Conservation (phyloP, 2,113 vertebrate species). For the Echinops telfairi region DNA sequence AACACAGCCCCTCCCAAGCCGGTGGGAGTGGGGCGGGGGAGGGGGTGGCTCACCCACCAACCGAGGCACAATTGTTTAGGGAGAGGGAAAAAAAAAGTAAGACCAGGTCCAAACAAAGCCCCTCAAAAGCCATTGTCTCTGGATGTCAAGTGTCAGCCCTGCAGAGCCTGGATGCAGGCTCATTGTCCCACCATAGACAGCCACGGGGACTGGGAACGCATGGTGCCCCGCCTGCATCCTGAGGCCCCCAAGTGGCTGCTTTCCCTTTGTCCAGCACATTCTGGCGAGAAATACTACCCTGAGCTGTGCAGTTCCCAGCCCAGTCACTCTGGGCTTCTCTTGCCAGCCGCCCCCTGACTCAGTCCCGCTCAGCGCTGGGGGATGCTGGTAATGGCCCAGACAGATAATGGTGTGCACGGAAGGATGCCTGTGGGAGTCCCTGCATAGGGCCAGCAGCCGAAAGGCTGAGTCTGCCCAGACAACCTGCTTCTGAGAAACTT, state of each 20-base stretch:
- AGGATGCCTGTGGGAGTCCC: background rate
- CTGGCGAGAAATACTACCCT: constrained; percentile 75
- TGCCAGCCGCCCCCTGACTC: background rate
- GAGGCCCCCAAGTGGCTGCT: background rate
- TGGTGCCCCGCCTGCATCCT: constrained; percentile 59
- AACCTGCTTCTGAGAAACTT: background rate
- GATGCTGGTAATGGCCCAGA: background rate
- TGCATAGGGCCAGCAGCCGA: too few relatives aligned
- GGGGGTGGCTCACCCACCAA: background rate
- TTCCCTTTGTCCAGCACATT: constrained; percentile 74
- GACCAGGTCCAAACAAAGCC: constrained; percentile 68
- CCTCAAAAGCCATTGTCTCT: constrained; percentile 78
- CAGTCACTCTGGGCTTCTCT: background rate
- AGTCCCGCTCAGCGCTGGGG: background rate
- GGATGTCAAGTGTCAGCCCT: constrained; percentile 78
- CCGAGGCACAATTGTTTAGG: constrained; percentile 67
- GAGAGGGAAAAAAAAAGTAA: constrained; percentile 33
- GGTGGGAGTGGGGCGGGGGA: background rate
- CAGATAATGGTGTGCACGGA: rapidly evolving
- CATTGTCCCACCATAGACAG: constrained; percentile 69
- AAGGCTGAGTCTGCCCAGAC: background rate
- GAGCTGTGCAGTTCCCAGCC: constrained; percentile 61
- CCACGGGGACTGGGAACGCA: constrained; percentile 47
- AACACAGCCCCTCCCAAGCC: constrained; percentile 33
- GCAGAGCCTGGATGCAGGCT: constrained; percentile 33